A percentile compares a stretch with the other conserved stretches of the same genome.
Conservation (phyloP, 2,888 invertebrate genomes). For the Drosophila yooni region DNA sequence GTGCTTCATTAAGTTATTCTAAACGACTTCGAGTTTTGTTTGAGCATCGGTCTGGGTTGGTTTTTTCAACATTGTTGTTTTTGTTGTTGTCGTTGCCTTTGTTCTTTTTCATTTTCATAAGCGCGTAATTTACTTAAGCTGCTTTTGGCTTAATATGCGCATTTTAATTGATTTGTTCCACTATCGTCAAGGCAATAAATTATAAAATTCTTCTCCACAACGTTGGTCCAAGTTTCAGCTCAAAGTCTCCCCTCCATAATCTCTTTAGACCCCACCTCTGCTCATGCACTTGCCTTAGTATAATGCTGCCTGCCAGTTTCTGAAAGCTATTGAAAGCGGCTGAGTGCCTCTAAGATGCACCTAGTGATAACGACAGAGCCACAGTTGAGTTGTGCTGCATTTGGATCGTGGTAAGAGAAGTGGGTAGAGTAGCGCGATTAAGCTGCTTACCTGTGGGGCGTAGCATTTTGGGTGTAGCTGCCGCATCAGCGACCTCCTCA, state of each 20-base stretch:
- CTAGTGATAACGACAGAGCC: conserved; percentile 72
- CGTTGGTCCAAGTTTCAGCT: conserved; percentile 19
- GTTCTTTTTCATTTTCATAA: conserved; percentile 54
- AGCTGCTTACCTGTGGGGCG: conserved; percentile 79
- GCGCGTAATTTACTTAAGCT: conserved; percentile 81
- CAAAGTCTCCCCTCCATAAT: neutral
- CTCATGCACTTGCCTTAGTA: conserved; percentile 45
- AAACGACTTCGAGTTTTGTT: conserved; percentile 53
- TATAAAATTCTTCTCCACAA: conserved; percentile 62
- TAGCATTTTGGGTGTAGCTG: conserved; percentile 77
- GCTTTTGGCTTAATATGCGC: conserved; percentile 82
- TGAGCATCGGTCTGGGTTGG: conserved; percentile 26
- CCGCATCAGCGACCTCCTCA: conserved; percentile 66
- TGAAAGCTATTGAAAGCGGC: conserved; percentile 76
- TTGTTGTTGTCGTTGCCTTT: conserved; percentile 24
- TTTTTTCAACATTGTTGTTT: conserved; percentile 7
- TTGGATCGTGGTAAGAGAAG: neutral
- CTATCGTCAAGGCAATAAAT: conserved; percentile 81
- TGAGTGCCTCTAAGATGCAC: conserved; percentile 82
- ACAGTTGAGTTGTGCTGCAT: conserved; percentile 14
- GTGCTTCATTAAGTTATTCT: conserved; percentile 74
- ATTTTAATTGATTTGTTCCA: conserved; percentile 82
- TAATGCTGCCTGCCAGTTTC: conserved; percentile 32
- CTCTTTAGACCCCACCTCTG: neutral
- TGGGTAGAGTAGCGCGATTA: conserved; percentile 59